Evolutionary conservation across 2,797 vertebrate species (phyloP), one percentile per base, ranked within the genome.

Genomic region (Anas capensis): DNA sequence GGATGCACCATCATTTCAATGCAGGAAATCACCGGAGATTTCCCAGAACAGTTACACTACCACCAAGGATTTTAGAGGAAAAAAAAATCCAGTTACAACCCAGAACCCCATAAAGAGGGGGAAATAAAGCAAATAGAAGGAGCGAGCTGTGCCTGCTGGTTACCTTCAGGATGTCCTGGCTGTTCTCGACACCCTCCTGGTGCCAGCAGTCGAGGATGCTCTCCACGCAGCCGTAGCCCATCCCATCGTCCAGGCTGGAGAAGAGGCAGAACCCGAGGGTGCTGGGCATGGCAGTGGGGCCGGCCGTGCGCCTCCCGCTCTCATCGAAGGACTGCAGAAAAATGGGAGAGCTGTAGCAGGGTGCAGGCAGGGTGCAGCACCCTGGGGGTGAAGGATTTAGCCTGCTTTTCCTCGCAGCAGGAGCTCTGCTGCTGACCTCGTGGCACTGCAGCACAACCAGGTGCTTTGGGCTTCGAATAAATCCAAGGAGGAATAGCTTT

Each of bases 121-220:
- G 11, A 10, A 14, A 21, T 38, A 27, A 2, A 0, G 3, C 5
- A 56, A 11, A 19, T 0, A 44, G 19, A 26, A 14, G 3, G 46
- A 38, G 5, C 4, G 23, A 62, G 46, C 9, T 1, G 14, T 26
- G 78, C n/a, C 19, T 19, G 34, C 27, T 0, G 3, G 34, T 90
- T 92, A 99, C 99, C 99, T 99, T 98, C 56, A 99, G 97, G 97
- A 99, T 98, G 69, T 99, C 99, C 20, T 98, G 96, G 94, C 99
- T 98, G 97, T 99, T 99, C 61, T 99, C 98, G 8, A 99, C 97
- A 33, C 99, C 99, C 75, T 99, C 99, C n/a, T 99, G 98, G 76
- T 99, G 98, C 99, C 99, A 99, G 80, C 98, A 97, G 60, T 99
- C 99, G 15, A 99, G 97, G 64, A 99, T 78, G 8, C 94, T 94